Evolutionary conservation across 2,888 invertebrate species (phyloP).

Genomic region (Philonicus albiceps): DNA sequence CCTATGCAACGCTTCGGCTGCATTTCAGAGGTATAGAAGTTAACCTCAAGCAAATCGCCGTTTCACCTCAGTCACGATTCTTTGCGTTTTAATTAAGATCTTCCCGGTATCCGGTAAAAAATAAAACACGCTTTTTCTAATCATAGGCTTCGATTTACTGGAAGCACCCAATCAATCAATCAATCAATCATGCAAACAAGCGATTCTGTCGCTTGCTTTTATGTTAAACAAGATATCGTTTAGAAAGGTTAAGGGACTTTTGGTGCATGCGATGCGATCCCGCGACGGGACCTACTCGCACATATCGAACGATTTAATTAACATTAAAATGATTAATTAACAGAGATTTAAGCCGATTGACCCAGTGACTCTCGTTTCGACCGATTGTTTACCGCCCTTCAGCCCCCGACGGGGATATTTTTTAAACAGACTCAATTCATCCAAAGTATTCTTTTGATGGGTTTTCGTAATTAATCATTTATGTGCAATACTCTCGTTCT

Average conservation of each 20-base stretch:
- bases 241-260: neutral
- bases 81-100: neutral
- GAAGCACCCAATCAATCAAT: neutral
- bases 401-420: neutral
- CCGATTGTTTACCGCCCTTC: neutral
- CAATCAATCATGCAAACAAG: neutral
- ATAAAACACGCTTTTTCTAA: neutral
- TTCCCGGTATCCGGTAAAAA: neutral
- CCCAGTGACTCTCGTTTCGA: neutral
- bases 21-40: neutral
- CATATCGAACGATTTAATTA: neutral
- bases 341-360: neutral
- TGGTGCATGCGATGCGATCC: neutral
- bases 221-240: neutral
- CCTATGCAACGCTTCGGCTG: neutral
- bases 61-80: neutral
- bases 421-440: neutral
- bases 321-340: neutral
- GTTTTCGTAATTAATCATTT: neutral
- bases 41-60: neutral
- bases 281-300: neutral
- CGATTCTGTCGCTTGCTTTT: neutral
- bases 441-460: neutral
- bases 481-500: neutral
- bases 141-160: neutral